Evolutionary conservation across 2,113 vertebrate genomes (phyloP).

Genomic region (Eonycteris spelaea): DNA sequence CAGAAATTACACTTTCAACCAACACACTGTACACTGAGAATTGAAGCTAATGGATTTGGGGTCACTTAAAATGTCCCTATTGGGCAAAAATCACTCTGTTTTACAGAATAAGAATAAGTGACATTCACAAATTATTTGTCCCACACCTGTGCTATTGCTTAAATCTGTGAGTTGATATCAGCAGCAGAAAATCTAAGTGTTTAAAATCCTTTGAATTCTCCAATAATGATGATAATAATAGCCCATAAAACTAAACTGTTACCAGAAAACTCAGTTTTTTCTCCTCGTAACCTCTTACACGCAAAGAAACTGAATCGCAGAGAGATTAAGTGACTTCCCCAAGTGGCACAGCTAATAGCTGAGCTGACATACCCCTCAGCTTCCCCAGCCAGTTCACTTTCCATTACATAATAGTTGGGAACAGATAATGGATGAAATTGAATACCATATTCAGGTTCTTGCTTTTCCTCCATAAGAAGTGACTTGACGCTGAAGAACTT

Average conservation of each 20-base stretch:
- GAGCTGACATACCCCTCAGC: neutral
- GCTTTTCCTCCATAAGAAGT: neutral
- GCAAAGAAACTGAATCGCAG: neutral
- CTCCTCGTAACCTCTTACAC: neutral
- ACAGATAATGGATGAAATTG: slow-evolving; percentile 50
- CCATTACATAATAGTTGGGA: slow-evolving; percentile 33
- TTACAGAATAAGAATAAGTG: neutral
- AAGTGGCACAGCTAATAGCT: neutral
- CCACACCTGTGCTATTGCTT: neutral
- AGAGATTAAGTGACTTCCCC: neutral
- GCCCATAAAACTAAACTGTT: neutral
- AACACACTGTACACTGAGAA: neutral
- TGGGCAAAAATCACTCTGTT: neutral
- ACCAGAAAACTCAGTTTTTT: neutral
- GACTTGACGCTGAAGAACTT: neutral
- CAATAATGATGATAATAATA: neutral
- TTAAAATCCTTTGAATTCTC: neutral
- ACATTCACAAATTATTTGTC: neutral
- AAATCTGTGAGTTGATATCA: neutral
- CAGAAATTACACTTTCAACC: neutral
- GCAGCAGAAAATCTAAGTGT: neutral
- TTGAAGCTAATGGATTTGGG: neutral
- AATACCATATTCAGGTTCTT: neutral
- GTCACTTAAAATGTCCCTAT: neutral
- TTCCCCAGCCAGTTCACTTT: neutral